Base-by-base conservation (phyloP, 2,888 invertebrate species). In the Falcaria lacertinaria region DNA sequence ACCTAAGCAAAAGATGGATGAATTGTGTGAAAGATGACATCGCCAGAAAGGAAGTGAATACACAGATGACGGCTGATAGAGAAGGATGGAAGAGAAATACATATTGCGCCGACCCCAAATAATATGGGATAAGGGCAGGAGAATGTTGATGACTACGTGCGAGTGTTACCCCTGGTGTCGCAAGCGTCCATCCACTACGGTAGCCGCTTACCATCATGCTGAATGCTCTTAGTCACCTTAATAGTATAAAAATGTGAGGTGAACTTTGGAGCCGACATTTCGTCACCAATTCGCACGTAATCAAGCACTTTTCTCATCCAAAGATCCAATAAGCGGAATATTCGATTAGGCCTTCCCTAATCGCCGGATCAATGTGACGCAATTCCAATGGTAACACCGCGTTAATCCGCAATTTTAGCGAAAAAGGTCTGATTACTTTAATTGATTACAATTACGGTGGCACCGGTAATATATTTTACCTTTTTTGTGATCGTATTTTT, bases 331-430 rank as follows among this genome's bases (percentile, higher is more conserved):
- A 28, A 28, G 28, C 28, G 3, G 28, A 28, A 28, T 28, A 28
- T 28, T 28, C 28, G 28, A 28, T 28, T 28, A 28, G 28, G 11
- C 28, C 28, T 7, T 28, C 11, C 28, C 28, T 28, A 28, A 28
- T 28, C 28, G 28, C 28, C 28, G 28, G 28, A 28, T 28, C 38
- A 41, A 33, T 46, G 52, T 61, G 52, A 61, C 58, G 50, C 49
- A 58, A 62, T 62, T 58, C 61, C 51, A 54, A 49, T 44, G 50
- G 53, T 51, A 53, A 53, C 52, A 43, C 37, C 42, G 52, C 53
- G 60, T 55, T 61, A 60, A 61, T 60, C 53, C 54, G 55, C 60
- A 59, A 61, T 61, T 60, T 54, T 50, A 42, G 34, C 39, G 48
- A 45, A 58, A 60, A 53, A 57, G 57, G 57, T 46, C 47, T 52